These are phyloP conservation scores for Pseudoatta argentina DNA, from an alignment of 1,140 invertebrate species.

Conservation along the genomic window DNA sequence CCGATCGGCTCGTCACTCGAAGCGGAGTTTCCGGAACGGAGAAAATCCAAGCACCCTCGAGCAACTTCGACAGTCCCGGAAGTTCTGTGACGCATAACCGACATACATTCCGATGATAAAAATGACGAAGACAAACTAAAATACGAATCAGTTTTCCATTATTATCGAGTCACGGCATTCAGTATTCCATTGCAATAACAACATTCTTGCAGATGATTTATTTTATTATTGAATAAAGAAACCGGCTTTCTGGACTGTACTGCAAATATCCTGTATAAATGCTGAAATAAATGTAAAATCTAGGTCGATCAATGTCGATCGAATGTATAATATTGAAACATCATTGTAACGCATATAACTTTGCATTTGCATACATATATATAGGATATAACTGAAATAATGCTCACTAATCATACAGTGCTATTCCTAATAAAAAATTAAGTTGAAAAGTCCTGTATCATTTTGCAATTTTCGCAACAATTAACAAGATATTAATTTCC, in stretches of 20 bases:
- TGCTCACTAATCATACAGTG: too few species aligned
- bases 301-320: constrained; percentile 25
- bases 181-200: not conserved
- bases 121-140: not conserved
- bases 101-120: constrained; percentile 1
- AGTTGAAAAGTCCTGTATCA: too few species aligned
- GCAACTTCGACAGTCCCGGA: not conserved
- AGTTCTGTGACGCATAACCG: constrained; percentile 2
- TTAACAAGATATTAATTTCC: too few species aligned
- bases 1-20: constrained; percentile 8
- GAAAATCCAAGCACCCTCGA: constrained; percentile 17
- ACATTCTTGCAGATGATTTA: not conserved
- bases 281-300: constrained; percentile 4
- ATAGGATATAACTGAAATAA: too few species aligned
- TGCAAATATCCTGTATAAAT: constrained; percentile 15
- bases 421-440: too few species aligned
- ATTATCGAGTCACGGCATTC: not conserved
- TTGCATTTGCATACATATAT: not conserved
- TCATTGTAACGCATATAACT: not conserved
- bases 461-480: too few species aligned
- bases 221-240: constrained; percentile 10
- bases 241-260: not conserved
- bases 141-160: not conserved
- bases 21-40: constrained; percentile 25
- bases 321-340: constrained; percentile 20